Conservation (phyloP, 2,888 invertebrate species). For the Epinotia demarniana region DNA sequence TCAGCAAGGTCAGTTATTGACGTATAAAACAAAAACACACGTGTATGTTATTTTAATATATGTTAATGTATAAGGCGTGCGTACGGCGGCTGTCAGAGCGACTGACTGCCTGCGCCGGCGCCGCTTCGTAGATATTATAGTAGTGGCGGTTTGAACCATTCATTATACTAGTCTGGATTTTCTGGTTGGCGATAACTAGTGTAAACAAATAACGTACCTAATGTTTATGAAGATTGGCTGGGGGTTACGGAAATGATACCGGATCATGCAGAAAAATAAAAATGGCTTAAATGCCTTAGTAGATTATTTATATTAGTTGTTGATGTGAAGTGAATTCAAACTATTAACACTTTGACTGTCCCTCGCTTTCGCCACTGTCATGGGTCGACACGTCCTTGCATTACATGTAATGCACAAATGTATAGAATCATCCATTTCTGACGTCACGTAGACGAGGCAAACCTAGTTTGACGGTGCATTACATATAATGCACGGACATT, state of each 20-base stretch:
- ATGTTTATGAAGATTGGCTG: neutral
- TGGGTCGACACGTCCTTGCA: too few relatives aligned
- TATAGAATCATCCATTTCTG: too few relatives aligned
- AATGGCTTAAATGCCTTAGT: neutral
- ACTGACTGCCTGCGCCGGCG: neutral
- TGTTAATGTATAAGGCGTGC: slow-evolving; percentile 15
- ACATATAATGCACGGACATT: too few relatives aligned
- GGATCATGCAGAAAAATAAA: neutral
- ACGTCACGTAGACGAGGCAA: too few relatives aligned
- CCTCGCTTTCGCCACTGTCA: too few relatives aligned
- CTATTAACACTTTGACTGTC: too few relatives aligned
- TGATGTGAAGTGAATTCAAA: too few relatives aligned
- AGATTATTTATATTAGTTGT: neutral
- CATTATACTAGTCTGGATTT: slow-evolving; percentile 2
- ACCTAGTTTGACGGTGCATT: too few relatives aligned
- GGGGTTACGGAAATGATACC: neutral
- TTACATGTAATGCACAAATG: too few relatives aligned
- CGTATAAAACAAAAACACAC: slow-evolving; percentile 14
- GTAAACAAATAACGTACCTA: slow-evolving; percentile 3
- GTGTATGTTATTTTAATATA: slow-evolving; percentile 16
- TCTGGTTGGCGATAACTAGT: neutral
- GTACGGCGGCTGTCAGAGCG: slow-evolving; percentile 2
- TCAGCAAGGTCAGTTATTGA: slow-evolving; percentile 14
- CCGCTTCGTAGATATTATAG: slow-evolving; percentile 19
- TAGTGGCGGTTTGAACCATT: slow-evolving; percentile 11